A percentile compares a stretch with the other conserved stretches of the same genome.
Conservation (phyloP, 2,888 invertebrate genomes). For the Drosophila niveifrons region DNA sequence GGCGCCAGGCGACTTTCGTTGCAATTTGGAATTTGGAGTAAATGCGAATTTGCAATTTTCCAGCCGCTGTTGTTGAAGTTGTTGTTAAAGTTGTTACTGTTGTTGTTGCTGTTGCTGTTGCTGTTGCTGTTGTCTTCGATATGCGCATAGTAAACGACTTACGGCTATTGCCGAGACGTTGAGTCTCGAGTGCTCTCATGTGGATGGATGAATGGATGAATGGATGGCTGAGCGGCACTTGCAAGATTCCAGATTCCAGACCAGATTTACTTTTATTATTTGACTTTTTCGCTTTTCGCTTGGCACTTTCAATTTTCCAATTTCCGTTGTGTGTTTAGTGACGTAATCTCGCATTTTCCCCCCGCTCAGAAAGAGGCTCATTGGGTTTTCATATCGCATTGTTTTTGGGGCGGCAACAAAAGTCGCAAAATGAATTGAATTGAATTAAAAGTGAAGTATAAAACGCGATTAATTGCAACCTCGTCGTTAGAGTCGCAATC, state of each 20-base stretch:
- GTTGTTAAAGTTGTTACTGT: too few species aligned
- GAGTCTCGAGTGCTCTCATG: conserved; percentile 9
- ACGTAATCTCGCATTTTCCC: conserved; percentile 16
- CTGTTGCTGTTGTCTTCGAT: conserved; percentile 2
- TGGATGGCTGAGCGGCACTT: conserved; percentile 13
- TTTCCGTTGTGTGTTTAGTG: conserved; percentile 16
- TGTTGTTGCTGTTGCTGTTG: not conserved
- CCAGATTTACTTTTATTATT: conserved; percentile 36
- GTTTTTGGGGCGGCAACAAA: conserved; percentile 7
- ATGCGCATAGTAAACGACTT: conserved; percentile 3
- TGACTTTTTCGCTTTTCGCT: conserved; percentile 11
- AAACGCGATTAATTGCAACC: conserved; percentile 18
- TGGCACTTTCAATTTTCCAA: conserved; percentile 26
- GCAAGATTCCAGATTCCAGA: conserved; percentile 40
- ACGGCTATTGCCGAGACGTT: conserved; percentile 8
- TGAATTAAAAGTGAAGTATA: conserved; percentile 4
- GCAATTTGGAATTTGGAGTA: not conserved
- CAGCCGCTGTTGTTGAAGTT: conserved; percentile 1
- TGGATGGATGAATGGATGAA: conserved; percentile 3
- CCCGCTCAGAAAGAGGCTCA: not conserved
- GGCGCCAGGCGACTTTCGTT: not conserved
- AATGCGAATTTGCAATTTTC: conserved; percentile 27
- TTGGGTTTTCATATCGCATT: conserved; percentile 13
- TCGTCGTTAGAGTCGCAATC: conserved; percentile 9
- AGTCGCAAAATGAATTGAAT: not conserved